Base-by-base conservation (phyloP, 2,797 vertebrate genomes). In the Acanthurus lineatus region DNA sequence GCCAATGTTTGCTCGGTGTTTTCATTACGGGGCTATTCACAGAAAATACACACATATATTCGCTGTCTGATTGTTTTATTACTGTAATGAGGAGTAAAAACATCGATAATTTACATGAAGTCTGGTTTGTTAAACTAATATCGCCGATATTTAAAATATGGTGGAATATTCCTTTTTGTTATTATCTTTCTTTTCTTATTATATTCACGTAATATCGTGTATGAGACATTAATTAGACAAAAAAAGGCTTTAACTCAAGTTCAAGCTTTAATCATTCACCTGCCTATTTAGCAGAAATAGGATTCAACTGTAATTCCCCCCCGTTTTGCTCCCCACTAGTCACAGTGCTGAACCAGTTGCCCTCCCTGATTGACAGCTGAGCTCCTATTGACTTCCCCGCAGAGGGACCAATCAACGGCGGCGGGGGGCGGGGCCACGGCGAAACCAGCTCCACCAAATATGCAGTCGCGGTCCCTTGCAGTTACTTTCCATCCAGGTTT, bases 401-500 rank as follows among this genome's bases (percentile, higher is more conserved):
- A 42, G 19, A 16, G 75, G 83, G 85, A 66, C 95, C 95, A 95
- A 96, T 96, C 88, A 92, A 91, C 59, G 38, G 16, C 67, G 2
- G 22, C 19, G 52, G 44, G 72, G 92, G 95, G 95, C 79, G 95
- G 93, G 76, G 94, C 77, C 84, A 28, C 16, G 6, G 42, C 59
- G 47, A 63, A 88, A 79, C 62, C 66, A 86, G 88, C 91, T 89
- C 88, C 77, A 82, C 76, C 95, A 91, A 92, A 93, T 95, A 94
- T 92, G 88, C 88, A 85, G 88, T 91, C 89, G 64, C 85, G 64
- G 65, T 86, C 74, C 73, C 79, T 91, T 70, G 84, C 91, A 90
- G 92, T 92, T 94, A 95, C 91, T 95, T 90, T 90, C 84, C 86
- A 86, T 84, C 82, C 87, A 89, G 94, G 81, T 83, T 71, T 86